Conservation (phyloP, 2,113 vertebrate species). For the Talpa occidentalis region DNA sequence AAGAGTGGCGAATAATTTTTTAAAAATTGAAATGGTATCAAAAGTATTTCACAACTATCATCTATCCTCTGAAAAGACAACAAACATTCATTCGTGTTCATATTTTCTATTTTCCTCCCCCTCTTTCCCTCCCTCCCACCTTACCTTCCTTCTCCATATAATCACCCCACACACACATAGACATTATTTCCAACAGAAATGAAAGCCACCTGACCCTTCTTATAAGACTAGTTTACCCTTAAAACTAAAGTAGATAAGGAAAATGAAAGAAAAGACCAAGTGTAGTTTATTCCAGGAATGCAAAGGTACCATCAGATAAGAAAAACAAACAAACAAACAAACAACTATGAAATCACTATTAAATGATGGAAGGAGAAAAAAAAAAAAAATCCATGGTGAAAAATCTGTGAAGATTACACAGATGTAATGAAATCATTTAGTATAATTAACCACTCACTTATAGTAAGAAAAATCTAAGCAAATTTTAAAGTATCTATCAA, state of each 20-base stretch:
- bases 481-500: conserved; percentile 1
- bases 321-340: not conserved
- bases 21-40: not conserved
- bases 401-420: no score
- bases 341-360: not conserved
- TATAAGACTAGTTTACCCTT: not conserved
- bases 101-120: not conserved
- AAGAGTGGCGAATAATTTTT: not conserved
- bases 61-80: not conserved
- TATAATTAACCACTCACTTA: not conserved
- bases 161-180: not conserved
- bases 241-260: not conserved
- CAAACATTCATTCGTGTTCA: not conserved
- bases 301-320: not conserved
- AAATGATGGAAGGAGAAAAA: not conserved
- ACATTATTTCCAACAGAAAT: not conserved
- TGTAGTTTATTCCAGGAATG: not conserved
- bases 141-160: not conserved
- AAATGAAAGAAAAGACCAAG: not conserved
- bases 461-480: not conserved
- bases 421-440: not conserved
- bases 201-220: not conserved
- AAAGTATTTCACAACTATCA: not conserved
- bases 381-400: not conserved
- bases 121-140: not conserved